Conservation (phyloP, 2,113 vertebrate genomes). For the Plotosus lineatus region DNA sequence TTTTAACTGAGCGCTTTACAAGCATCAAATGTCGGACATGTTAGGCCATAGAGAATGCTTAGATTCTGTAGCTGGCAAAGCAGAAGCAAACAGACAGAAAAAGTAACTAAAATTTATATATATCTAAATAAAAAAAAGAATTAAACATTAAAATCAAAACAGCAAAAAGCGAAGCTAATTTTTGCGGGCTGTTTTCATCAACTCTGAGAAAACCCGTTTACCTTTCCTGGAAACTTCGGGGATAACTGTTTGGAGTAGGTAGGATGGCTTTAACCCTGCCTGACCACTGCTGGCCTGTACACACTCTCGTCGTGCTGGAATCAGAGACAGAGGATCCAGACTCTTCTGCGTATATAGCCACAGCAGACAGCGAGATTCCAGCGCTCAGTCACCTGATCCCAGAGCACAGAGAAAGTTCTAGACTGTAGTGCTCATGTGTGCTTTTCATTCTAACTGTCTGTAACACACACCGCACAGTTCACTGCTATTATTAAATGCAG, state of each 20-base stretch:
- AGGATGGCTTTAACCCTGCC: constrained; percentile 31
- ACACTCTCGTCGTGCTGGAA: constrained; percentile 54
- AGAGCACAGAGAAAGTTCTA: constrained; percentile 67
- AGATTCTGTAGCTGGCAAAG: constrained; percentile 54
- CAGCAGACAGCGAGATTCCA: constrained; percentile 55
- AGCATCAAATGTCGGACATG: background rate
- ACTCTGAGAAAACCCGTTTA: constrained; percentile 59
- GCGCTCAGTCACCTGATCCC: constrained; percentile 69
- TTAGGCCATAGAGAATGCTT: background rate
- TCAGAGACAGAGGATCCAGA: constrained; percentile 60
- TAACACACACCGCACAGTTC: background rate
- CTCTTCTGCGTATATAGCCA: constrained; percentile 62
- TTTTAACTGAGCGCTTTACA: background rate
- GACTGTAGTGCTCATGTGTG: constrained; percentile 46
- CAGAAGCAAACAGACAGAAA: constrained; percentile 35
- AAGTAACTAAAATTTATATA: background rate
- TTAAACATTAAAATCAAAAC: background rate
- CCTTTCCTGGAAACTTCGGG: constrained; percentile 66
- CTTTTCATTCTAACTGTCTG: constrained; percentile 3
- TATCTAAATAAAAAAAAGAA: background rate
- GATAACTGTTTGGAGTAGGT: constrained; percentile 55
- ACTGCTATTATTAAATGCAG: constrained; percentile 5
- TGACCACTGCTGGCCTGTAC: constrained; percentile 54
- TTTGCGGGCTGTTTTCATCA: constrained; percentile 43
- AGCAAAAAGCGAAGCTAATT: constrained; percentile 47